These are phyloP conservation scores for Microctonus hyperodae DNA, from an alignment of 2,888 invertebrate species.

Conservation along the genomic window DNA sequence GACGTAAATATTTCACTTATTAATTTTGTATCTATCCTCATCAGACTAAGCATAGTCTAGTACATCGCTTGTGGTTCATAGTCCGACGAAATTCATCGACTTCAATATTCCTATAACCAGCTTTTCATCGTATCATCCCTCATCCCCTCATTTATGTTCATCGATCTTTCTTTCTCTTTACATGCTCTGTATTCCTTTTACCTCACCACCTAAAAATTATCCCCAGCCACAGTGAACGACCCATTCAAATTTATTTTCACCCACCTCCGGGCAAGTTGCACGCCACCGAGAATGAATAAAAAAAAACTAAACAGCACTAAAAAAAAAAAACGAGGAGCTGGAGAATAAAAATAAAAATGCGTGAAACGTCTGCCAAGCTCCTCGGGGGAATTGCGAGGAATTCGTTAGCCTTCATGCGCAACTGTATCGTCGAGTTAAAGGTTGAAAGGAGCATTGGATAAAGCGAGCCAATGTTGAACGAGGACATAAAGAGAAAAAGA, in stretches of 20 bases:
- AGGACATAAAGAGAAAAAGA: conserved; percentile 29
- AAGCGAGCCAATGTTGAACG: conserved; percentile 21
- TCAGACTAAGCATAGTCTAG: not conserved
- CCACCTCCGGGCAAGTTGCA: not conserved
- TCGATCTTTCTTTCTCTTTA: not conserved
- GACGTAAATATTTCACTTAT: conserved; percentile 57
- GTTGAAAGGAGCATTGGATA: conserved; percentile 4
- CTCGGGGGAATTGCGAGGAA: conserved; percentile 36
- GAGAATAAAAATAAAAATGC: not conserved
- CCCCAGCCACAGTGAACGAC: not conserved
- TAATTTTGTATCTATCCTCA: conserved; percentile 49
- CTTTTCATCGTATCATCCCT: not conserved
- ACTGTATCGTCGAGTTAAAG: not conserved
- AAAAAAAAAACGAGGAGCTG: conserved; percentile 8
- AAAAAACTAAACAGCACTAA: conserved; percentile 18
- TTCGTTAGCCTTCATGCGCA: conserved; percentile 28
- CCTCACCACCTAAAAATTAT: conserved; percentile 15
- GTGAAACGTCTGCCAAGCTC: conserved; percentile 17
- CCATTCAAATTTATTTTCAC: conserved; percentile 18
- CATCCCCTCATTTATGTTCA: not conserved
- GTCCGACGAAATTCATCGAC: conserved; percentile 15
- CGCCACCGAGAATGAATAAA: not conserved
- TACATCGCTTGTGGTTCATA: conserved; percentile 13
- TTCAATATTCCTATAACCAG: not conserved
- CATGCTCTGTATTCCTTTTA: conserved; percentile 14